A percentile compares a stretch with the other conserved stretches of the same genome.
These are phyloP conservation scores for Drosophila kanapiae DNA, from an alignment of 1,140 invertebrate species.

Conservation along the genomic window DNA sequence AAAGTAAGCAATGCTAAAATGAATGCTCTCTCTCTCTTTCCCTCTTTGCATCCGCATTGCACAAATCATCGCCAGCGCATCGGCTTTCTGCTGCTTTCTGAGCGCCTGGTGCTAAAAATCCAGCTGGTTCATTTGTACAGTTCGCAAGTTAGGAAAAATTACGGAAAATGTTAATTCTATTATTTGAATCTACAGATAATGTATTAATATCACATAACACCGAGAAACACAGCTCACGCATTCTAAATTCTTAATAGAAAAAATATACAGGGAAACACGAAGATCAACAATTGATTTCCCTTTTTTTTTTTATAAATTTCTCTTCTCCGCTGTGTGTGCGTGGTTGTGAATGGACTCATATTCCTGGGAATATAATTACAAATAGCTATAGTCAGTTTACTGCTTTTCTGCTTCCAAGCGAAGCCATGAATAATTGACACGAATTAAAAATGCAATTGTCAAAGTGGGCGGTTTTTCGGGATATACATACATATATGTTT, in stretches of 20 bases:
- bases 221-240: not conserved
- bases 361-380: constrained; percentile 7
- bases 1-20: no score
- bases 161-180: no score
- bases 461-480: not conserved
- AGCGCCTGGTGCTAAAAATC: no score
- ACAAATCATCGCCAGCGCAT: no score
- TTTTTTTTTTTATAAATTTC: not conserved
- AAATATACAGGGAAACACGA: not conserved
- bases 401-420: not conserved
- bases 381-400: constrained; percentile 4
- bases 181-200: no score
- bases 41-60: no score
- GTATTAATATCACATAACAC: not conserved
- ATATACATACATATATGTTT: not conserved
- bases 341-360: not conserved
- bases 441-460: constrained; percentile 59
- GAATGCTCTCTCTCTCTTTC: no score
- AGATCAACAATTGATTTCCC: constrained; percentile 2
- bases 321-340: not conserved
- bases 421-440: constrained; percentile 41
- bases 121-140: no score
- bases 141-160: no score
- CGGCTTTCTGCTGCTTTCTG: no score
- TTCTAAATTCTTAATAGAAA: not conserved